Base-by-base conservation (phyloP, 2,113 vertebrate species). In the Baryphthengus martii region DNA sequence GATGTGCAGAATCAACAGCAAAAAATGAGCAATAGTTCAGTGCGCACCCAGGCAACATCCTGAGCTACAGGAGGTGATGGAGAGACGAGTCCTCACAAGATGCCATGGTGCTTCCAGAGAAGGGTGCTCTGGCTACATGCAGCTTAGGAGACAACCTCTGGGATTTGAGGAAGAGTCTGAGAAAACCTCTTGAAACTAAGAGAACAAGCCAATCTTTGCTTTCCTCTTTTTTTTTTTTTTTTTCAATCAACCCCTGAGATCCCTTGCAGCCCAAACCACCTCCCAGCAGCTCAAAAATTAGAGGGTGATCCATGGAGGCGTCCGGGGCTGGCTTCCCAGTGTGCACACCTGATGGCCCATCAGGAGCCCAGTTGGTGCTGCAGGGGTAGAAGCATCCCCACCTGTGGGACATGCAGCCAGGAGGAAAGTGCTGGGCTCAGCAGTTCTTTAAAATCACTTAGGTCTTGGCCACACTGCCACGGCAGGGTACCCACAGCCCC, bases 221-320 rank as follows among this genome's bases (percentile, higher is more conserved):
- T 45, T 37, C 16, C 8, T 31, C 25, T 23, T 7, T n/a, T 20
- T 44, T 10, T 58, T 56, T 39, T 23, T 7, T n/a, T 20, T 44
- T 10, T 58, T 56, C n/a, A 67, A 42, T 10, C 0, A 3, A 33
- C 16, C 37, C 14, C 13, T 4, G 29, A 39, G 11, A 23, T 45
- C 2, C 0, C 24, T n/a, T n/a, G 25, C 40, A 83, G 50, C 37
- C 45, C 2, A 0, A 62, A 4, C 8, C 1, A 2, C 9, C 45
- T 53, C 9, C 59, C n/a, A 39, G 47, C n/a, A 80, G 47, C 47
- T 47, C 40, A 17, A 24, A 63, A 67, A 31, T 2, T 17, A 68
- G 39, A 10, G n/a, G 5, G 2, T 19, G 87, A 17, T 3, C 20
- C 0, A 0, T 3, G 17, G 47, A 37, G 31, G 8, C 17, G 18